Evolutionary conservation across 2,113 vertebrate species (phyloP), one percentile per base, ranked within the genome.

Genomic region (Onychorhynchus coronatus): DNA sequence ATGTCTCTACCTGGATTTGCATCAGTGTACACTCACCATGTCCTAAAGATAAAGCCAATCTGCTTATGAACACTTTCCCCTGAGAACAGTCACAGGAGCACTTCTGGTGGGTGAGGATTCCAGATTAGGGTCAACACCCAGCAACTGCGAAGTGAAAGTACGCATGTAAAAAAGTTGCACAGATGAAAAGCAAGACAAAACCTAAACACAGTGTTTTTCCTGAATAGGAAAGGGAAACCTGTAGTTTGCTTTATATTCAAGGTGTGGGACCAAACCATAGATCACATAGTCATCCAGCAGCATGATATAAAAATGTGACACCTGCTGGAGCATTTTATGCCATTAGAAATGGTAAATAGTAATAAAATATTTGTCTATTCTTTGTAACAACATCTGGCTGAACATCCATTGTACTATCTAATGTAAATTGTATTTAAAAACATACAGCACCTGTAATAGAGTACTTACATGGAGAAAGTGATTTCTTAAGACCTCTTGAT

Each of bases 281-380:
- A 87, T 95, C 76, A 95, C 12, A 59, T 1, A 66, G 42, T 63
- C 30, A 73, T 65, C 80, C 65, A 87, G 24, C 5, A 91, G 83
- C 81, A 44, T 44, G 55, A 14, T 49, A 50, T 86, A 83, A 89
- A 93, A 88, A 66, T 33, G 5, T 93, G 77, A 85, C 47, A 77
- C 77, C 44, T 85, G 44, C 62, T 91, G 47, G 50, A 88, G 37
- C 65, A 28, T n/a, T 95, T 96, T 89, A 50, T 89, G 47, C 33
- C 67, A 82, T 82, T 96, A 87, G 67, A 84, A 96, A 88, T 63
- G 58, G 39, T 85, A 87, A 93, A 94, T 52, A 95, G 71, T 88
- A 83, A 67, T 56, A 77, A 41, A 79, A 47, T 80, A 55, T 85
- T 86, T 73, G 25, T 85, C 23, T 93, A 10, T 76, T 70, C 35